phyloP scores from a whole-genome alignment of 2,113 vertebrate genomes.

The Suricata suricatta region DNA sequence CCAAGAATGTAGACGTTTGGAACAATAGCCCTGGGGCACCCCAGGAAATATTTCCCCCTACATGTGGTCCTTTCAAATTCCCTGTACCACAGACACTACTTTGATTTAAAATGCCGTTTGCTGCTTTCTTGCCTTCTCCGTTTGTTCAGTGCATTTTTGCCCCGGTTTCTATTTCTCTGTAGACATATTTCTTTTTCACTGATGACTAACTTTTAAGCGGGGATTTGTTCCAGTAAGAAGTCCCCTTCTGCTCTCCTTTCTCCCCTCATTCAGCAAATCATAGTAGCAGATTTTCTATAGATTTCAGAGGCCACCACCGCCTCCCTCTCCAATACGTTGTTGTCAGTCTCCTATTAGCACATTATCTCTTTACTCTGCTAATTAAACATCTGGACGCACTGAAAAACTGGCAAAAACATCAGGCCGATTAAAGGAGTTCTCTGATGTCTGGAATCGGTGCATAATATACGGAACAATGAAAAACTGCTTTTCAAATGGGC shows the following conservation, averaged over 20 bases:
- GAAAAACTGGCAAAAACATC: conserved; percentile 48
- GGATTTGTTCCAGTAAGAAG: conserved; percentile 25
- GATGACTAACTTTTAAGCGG: conserved; percentile 36
- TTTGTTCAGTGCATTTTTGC: conserved; percentile 53
- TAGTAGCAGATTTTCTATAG: conserved; percentile 45
- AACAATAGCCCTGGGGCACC: conserved; percentile 49
- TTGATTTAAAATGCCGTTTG: conserved; percentile 74
- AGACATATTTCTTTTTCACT: conserved; percentile 29
- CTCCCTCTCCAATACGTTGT: not conserved
- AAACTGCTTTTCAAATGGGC: conserved; percentile 53
- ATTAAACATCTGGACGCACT: conserved; percentile 46
- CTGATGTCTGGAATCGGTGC: conserved; percentile 14
- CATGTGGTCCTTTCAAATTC: conserved; percentile 70
- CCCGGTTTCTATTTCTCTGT: conserved; percentile 26
- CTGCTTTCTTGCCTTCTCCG: conserved; percentile 14
- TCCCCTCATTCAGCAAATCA: conserved; percentile 43
- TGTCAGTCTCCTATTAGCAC: conserved; percentile 44
- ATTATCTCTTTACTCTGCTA: conserved; percentile 54
- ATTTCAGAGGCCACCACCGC: not conserved
- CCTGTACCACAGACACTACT: conserved; percentile 58
- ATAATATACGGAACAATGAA: conserved; percentile 5
- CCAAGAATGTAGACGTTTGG: conserved; percentile 24
- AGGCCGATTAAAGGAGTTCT: conserved; percentile 34
- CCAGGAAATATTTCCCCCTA: conserved; percentile 60
- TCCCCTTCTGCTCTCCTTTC: not conserved